Evolutionary conservation across 1,140 invertebrate species (phyloP), one percentile per base, ranked within the genome.

Genomic region (Sitobion miscanthi): DNA sequence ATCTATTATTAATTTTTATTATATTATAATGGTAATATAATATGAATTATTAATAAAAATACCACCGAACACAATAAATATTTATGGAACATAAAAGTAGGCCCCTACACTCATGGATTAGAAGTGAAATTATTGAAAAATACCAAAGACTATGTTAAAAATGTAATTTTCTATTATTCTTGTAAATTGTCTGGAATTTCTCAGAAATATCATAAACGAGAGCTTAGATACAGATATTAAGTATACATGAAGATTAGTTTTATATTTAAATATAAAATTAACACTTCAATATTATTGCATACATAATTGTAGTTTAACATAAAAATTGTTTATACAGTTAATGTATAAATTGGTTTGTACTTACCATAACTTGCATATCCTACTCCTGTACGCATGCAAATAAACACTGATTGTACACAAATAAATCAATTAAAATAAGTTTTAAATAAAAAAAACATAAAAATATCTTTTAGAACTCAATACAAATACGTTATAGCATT

Each of bases 321-420:
- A n/a, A 35, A 52, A 42, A 52, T n/a, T 49, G 35, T 88, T 47
- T 90, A 45, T 83, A 83, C 5, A 91, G 11, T 82, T 35, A 83
- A 38, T 83, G 25, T 52, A 83, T 57, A 38, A 54, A 92, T 54
- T 86, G 38, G 21, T 25, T 86, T 86, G 86, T 86, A 93, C 91
- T 93, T 93, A 93, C 91, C 91, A 89, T 21, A 87, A 49, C 90
- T 85, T 69, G 90, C 94, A 86, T 94, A 86, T 86, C 88, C 94
- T 89, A 87, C 93, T 85, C 88, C 88, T 90, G 86, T 83, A 82
- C 91, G 83, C 91, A 87, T 90, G 69, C 94, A 82, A 94, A 87
- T 85, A 93, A 94, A 93, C 93, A 93, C 83, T 82, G 87, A 90
- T 77, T 89, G 88, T 57, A 90, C 90, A 93, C 42, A 93, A 47